Conservation (phyloP, 92 coral and sea anemone genomes). For the Parazoanthus darwini region DNA sequence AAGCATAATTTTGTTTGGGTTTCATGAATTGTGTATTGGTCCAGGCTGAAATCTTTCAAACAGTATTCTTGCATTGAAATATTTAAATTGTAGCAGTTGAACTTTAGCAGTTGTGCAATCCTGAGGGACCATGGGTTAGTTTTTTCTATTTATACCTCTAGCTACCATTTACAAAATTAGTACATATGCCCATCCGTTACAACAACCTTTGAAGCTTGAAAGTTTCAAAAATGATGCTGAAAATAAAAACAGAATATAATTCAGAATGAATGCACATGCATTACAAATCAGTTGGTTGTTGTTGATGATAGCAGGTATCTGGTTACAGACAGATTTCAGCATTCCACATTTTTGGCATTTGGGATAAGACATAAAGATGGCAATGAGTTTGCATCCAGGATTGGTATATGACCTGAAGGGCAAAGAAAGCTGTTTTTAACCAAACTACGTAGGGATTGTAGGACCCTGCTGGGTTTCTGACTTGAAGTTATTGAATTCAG, state of each 20-base stretch:
- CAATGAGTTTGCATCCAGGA: slow-evolving; percentile 6
- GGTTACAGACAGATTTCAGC: slow-evolving; percentile 30
- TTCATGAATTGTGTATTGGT: background rate
- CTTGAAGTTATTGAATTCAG: slow-evolving; percentile 18
- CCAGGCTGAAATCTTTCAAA: background rate
- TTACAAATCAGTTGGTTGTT: background rate
- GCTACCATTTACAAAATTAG: background rate
- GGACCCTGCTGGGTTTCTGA: slow-evolving; percentile 38
- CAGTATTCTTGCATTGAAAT: background rate
- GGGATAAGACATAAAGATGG: background rate
- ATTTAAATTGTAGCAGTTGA: background rate
- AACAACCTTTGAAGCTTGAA: background rate
- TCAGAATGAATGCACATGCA: background rate
- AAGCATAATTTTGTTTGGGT: slow-evolving; percentile 16
- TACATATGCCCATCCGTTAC: background rate
- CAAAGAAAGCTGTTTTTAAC: background rate
- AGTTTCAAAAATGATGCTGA: background rate
- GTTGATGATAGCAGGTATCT: slow-evolving; percentile 17
- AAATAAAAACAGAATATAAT: background rate
- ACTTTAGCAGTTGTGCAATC: background rate
- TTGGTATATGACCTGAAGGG: background rate
- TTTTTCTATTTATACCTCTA: background rate
- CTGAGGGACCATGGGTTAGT: background rate
- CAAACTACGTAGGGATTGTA: background rate
- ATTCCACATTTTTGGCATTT: background rate